These are phyloP conservation scores for Rhopilema esculentum DNA, from an alignment of 30 jellyfish, hydroid and myxozoan genomes.

Conservation along the genomic window DNA sequence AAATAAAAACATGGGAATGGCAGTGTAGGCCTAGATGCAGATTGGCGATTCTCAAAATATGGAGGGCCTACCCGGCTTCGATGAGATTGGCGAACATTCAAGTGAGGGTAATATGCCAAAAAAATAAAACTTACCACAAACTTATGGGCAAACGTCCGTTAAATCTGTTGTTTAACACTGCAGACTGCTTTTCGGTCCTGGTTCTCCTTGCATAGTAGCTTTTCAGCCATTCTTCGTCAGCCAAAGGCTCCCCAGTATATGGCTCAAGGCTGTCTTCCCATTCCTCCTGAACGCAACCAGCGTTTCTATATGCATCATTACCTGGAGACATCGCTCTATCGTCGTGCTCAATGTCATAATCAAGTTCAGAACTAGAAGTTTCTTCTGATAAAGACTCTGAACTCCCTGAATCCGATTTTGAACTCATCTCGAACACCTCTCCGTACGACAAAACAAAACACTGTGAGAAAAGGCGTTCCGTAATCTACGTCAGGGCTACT, in stretches of 20 bases:
- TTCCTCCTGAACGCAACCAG: not conserved
- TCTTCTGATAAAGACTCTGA: not conserved
- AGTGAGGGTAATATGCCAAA: not conserved
- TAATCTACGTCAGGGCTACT: not conserved
- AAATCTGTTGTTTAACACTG: not conserved
- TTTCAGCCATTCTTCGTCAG: slow-evolving; percentile 13
- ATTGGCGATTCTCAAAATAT: not conserved
- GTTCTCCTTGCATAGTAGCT: slow-evolving; percentile 6
- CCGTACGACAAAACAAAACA: not conserved
- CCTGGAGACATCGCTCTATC: not conserved
- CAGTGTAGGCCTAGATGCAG: not conserved
- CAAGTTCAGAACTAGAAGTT: not conserved
- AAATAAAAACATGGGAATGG: not conserved
- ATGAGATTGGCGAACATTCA: not conserved
- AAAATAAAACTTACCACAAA: slow-evolving; percentile 1
- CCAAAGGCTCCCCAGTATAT: slow-evolving; percentile 13
- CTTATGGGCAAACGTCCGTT: slow-evolving; percentile 1
- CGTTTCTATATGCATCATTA: not conserved
- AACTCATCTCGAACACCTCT: not conserved
- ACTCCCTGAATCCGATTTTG: not conserved
- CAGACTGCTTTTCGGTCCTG: not conserved
- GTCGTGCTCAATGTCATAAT: not conserved
- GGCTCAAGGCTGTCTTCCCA: not conserved
- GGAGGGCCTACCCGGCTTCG: not conserved
- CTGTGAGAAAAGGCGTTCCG: not conserved